Percentiles rank a stretch among this genome's conserved stretches.
These are phyloP conservation scores for Eugnorisma glareosa DNA, from an alignment of 2,888 invertebrate species.

Conservation along the genomic window DNA sequence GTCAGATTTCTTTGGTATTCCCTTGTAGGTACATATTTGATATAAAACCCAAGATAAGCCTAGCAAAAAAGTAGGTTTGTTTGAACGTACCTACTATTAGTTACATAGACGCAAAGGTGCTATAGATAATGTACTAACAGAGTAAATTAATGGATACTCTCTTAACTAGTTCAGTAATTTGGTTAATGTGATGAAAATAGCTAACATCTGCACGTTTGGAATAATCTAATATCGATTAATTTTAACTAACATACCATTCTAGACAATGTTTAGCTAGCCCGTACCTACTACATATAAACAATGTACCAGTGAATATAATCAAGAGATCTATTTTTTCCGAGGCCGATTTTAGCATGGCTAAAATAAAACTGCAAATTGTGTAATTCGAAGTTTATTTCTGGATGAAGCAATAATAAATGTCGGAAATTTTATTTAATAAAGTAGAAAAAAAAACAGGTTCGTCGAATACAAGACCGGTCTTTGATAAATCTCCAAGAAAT, in stretches of 20 bases:
- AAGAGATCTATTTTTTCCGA: conserved; percentile 15
- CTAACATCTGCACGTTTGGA: background rate
- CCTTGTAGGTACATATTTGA: conserved; percentile 54
- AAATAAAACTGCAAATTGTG: conserved; percentile 10
- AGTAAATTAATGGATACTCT: conserved; percentile 32
- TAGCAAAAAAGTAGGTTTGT: conserved; percentile 63
- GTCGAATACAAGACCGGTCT: conserved; percentile 23
- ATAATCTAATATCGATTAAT: conserved; percentile 28
- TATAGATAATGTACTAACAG: conserved; percentile 47
- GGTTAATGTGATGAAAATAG: conserved; percentile 33
- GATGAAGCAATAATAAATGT: conserved; percentile 15
- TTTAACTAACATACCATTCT: conserved; percentile 17
- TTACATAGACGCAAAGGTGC: conserved; percentile 50
- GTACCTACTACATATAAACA: conserved; percentile 25
- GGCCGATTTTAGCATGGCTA: background rate
- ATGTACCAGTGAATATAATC: conserved; percentile 34
- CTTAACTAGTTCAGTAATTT: conserved; percentile 25
- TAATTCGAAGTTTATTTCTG: conserved; percentile 16
- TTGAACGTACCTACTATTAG: conserved; percentile 52
- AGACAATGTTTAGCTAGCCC: background rate
- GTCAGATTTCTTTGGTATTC: conserved; percentile 31
- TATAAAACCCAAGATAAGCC: conserved; percentile 61
- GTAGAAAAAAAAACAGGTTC: conserved; percentile 18
- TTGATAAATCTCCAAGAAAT: conserved; percentile 44
- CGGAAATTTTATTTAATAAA: conserved; percentile 6